These are phyloP conservation scores for Kryphioiulus occultus DNA, from an alignment of 2,888 invertebrate species.

Conservation along the genomic window DNA sequence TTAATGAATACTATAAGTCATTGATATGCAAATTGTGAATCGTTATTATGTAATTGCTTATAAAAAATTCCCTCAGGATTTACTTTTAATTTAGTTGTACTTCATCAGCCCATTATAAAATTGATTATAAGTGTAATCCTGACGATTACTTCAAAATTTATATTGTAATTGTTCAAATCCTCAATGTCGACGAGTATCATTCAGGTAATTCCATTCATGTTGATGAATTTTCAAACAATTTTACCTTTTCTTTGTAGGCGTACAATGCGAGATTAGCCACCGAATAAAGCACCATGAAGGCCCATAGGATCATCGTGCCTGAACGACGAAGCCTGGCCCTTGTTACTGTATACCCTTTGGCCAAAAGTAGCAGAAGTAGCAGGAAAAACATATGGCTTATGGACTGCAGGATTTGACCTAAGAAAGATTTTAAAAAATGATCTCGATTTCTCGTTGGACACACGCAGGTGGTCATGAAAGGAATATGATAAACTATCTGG, in stretches of 20 bases:
- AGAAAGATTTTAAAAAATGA: background rate
- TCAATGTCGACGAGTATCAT: background rate
- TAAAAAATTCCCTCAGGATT: too few relatives aligned
- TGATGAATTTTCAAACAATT: background rate
- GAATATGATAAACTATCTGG: too few relatives aligned
- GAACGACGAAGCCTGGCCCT: slow-evolving; percentile 77
- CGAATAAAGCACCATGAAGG: slow-evolving; percentile 80
- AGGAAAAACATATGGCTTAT: slow-evolving; percentile 78
- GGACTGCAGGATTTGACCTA: slow-evolving; percentile 77
- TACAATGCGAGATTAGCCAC: slow-evolving; percentile 78
- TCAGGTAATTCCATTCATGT: background rate
- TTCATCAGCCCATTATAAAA: too few relatives aligned
- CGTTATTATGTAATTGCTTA: too few relatives aligned
- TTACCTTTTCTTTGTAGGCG: slow-evolving; percentile 79
- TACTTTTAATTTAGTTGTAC: too few relatives aligned
- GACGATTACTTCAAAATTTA: background rate
- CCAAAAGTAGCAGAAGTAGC: slow-evolving; percentile 79
- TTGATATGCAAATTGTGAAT: too few relatives aligned
- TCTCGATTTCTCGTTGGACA: too few relatives aligned
- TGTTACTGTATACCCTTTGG: slow-evolving; percentile 90
- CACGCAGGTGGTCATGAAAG: too few relatives aligned
- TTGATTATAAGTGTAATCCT: too few relatives aligned
- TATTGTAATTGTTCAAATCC: too few relatives aligned
- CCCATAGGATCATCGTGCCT: slow-evolving; percentile 77
- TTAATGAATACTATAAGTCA: too few relatives aligned